Conservation (phyloP, 2,888 invertebrate genomes). For the Sisyra nigra region DNA sequence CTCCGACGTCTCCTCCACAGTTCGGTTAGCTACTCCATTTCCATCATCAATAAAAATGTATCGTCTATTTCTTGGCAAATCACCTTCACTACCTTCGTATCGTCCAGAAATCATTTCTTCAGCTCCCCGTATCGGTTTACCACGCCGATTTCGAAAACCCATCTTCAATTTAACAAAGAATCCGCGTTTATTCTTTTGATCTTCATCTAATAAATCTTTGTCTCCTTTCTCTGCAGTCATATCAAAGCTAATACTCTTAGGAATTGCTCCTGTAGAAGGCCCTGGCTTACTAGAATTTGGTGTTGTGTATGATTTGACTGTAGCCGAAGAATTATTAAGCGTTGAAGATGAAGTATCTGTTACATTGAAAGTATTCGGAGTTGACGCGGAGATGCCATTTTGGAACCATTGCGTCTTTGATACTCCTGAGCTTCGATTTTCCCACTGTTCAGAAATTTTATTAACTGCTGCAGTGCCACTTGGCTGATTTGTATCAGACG, state of each 20-base stretch:
- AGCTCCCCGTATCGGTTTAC: conserved; percentile 31
- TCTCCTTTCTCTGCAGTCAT: conserved; percentile 72
- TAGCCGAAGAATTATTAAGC: not conserved
- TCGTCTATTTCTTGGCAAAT: conserved; percentile 12
- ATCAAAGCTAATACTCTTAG: conserved; percentile 84
- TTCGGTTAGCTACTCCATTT: not conserved
- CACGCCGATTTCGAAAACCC: conserved; percentile 44
- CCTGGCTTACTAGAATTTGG: conserved; percentile 26
- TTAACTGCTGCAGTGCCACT: conserved; percentile 7
- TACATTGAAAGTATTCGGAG: conserved; percentile 16
- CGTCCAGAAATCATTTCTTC: conserved; percentile 25
- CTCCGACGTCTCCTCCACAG: conserved; percentile 52
- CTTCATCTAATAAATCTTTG: conserved; percentile 38
- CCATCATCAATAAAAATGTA: conserved; percentile 4
- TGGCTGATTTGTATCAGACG: conserved; percentile 23
- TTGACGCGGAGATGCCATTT: conserved; percentile 13
- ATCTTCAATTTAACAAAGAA: conserved; percentile 60
- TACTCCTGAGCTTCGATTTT: not conserved
- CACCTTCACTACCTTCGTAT: conserved; percentile 15
- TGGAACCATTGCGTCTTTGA: conserved; percentile 23
- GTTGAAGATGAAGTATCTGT: conserved; percentile 23
- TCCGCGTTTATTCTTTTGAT: conserved; percentile 37
- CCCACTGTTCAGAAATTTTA: conserved; percentile 20
- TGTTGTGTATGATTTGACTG: not conserved
- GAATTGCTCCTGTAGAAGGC: conserved; percentile 67